Conservation (phyloP, 1,140 invertebrate species). For the Coelopa frigida region DNA sequence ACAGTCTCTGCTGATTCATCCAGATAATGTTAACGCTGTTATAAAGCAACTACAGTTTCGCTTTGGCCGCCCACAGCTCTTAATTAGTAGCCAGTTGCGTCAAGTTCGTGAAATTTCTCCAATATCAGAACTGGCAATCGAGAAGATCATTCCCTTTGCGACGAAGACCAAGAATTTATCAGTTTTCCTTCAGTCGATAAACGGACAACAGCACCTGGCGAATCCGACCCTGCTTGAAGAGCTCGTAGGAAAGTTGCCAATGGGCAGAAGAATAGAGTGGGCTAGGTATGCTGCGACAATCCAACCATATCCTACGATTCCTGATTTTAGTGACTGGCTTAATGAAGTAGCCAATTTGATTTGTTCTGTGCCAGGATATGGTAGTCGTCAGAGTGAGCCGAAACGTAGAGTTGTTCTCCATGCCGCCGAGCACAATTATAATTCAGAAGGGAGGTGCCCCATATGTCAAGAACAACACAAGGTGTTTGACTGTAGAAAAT, state of each 20-base stretch:
- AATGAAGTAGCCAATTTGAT: neutral
- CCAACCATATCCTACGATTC: too few species aligned
- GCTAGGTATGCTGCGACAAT: neutral
- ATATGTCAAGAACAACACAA: neutral
- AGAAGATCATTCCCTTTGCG: neutral
- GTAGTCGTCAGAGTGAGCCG: neutral
- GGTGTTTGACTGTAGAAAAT: neutral
- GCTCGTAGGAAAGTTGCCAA: neutral
- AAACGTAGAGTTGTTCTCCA: too few species aligned
- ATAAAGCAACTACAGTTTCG: constrained; percentile 1
- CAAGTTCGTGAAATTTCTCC: neutral
- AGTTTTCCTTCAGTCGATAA: neutral
- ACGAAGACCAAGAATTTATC: constrained; percentile 6
- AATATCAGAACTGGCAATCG: neutral
- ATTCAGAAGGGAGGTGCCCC: neutral
- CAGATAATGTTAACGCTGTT: constrained; percentile 1
- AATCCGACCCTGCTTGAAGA: constrained; percentile 5
- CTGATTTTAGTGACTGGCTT: neutral
- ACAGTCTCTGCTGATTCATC: constrained; percentile 7
- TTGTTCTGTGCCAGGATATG: neutral
- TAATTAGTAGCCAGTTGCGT: constrained; percentile 3
- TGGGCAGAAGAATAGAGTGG: neutral
- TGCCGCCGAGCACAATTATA: too few species aligned
- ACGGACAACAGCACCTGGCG: neutral
- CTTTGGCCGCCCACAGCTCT: constrained; percentile 1